These are phyloP conservation scores for Megalopta genalis DNA, from an alignment of 1,140 invertebrate genomes.

Conservation along the genomic window DNA sequence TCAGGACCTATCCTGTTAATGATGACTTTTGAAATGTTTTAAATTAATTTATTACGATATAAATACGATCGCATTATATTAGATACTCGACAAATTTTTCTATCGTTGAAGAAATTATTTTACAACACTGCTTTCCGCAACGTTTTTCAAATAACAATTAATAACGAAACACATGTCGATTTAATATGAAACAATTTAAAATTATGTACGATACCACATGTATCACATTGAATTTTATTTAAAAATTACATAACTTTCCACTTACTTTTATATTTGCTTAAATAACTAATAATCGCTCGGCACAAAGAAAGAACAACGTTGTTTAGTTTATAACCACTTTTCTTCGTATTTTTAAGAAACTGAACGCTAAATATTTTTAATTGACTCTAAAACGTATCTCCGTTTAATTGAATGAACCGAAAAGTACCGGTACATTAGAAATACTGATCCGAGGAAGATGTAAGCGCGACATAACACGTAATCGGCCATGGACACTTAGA, in stretches of 20 bases:
- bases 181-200: not conserved
- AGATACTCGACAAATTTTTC: not conserved
- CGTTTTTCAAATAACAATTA: not conserved
- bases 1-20: not conserved
- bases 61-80: not conserved
- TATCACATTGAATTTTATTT: not conserved
- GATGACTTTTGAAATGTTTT: not conserved
- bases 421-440: not conserved
- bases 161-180: not conserved
- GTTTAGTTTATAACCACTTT: too few species aligned
- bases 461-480: not conserved
- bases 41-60: not conserved
- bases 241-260: too few species aligned
- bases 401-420: slow-evolving; percentile 1
- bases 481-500: slow-evolving; percentile 59
- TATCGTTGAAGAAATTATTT: not conserved
- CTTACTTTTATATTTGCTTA: not conserved
- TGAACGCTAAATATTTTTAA: too few species aligned
- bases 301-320: too few species aligned
- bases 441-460: not conserved
- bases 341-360: too few species aligned
- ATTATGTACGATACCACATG: not conserved
- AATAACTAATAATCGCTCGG: not conserved
- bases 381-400: not conserved
- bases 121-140: not conserved